These are phyloP conservation scores for Phymanthus crucifer DNA, from an alignment of 92 coral and sea anemone species.

Conservation along the genomic window DNA sequence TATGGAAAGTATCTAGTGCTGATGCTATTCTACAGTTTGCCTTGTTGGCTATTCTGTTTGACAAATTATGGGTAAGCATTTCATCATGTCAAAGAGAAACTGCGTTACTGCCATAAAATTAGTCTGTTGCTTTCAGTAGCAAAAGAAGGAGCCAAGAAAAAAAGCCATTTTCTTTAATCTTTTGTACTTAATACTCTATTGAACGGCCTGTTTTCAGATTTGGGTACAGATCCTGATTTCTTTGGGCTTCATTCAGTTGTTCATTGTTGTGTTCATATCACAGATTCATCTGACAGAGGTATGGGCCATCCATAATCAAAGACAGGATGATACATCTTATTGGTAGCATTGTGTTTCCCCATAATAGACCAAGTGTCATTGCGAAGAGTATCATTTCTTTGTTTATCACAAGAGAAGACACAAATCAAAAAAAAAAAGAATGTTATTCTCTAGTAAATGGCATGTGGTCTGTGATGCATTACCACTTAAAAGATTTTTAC, in stretches of 20 bases:
- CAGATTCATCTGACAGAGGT: conserved; percentile 87
- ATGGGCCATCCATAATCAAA: conserved; percentile 4
- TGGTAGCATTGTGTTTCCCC: too few species aligned
- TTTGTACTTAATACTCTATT: not conserved
- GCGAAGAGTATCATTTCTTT: too few species aligned
- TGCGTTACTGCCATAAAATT: too few species aligned
- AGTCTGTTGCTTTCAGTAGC: not conserved
- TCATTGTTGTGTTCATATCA: conserved; percentile 60
- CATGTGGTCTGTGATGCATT: too few species aligned
- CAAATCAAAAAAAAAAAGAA: too few species aligned
- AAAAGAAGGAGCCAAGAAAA: not conserved
- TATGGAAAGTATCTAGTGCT: conserved; percentile 92
- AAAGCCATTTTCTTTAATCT: not conserved
- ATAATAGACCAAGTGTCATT: too few species aligned
- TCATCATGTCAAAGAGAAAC: too few species aligned
- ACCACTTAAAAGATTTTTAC: too few species aligned
- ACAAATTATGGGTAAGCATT: conserved; percentile 91
- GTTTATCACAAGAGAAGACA: too few species aligned
- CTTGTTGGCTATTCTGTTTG: conserved; percentile 82
- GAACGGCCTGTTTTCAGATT: conserved; percentile 36
- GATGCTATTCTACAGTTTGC: conserved; percentile 81
- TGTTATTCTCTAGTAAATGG: too few species aligned
- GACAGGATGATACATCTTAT: too few species aligned
- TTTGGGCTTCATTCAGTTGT: conserved; percentile 68
- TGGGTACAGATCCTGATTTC: conserved; percentile 80